phyloP scores from a whole-genome alignment of 1,140 invertebrate genomes.

The Drosophila kepulauana region DNA sequence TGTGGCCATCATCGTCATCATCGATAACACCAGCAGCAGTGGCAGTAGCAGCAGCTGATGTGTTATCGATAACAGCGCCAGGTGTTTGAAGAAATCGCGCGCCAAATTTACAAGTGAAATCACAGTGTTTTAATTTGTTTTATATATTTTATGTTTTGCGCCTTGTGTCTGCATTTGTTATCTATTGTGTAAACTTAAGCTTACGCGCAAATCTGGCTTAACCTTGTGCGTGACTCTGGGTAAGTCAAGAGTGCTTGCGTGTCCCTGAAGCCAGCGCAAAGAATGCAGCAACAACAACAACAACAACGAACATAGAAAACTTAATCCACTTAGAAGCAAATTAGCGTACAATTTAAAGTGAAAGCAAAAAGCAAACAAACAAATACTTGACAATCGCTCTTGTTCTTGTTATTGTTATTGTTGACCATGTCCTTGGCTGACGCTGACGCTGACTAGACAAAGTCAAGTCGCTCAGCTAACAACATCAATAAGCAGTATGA shows the following conservation, averaged over 20 bases:
- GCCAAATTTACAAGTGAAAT: neutral
- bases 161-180: neutral
- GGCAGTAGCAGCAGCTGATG: neutral
- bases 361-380: conserved; percentile 28
- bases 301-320: neutral
- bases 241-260: conserved; percentile 30
- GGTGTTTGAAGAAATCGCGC: neutral
- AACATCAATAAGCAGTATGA: conserved; percentile 20
- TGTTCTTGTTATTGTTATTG: neutral
- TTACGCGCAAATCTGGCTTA: conserved; percentile 31
- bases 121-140: neutral
- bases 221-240: conserved; percentile 17
- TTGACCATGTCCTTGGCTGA: conserved; percentile 28
- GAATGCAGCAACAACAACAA: neutral
- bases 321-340: conserved; percentile 48
- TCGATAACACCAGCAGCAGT: neutral
- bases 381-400: conserved; percentile 1
- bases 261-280: conserved; percentile 36
- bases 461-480: conserved; percentile 19
- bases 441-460: conserved; percentile 38
- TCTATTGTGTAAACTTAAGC: conserved; percentile 3
- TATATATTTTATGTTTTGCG: neutral
- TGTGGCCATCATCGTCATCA: no score
- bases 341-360: conserved; percentile 38
- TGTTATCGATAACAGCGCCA: conserved; percentile 15